Evolutionary conservation across 2,888 invertebrate species (phyloP).

Genomic region (Leptura quadrifasciata): DNA sequence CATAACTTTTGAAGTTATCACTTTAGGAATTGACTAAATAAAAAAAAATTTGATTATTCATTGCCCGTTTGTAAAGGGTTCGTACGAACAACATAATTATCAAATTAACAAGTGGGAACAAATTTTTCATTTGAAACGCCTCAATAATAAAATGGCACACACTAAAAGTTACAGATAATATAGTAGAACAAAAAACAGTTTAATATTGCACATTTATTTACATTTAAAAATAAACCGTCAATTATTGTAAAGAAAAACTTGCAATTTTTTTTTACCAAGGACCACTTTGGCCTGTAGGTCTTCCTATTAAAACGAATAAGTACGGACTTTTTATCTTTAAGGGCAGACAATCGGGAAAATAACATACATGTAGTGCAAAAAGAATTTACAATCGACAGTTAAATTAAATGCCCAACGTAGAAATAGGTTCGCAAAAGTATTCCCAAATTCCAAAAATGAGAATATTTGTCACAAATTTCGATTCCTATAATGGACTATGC

Average conservation of each 20-base stretch:
- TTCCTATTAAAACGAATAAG: too few species aligned
- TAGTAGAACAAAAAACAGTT: background rate
- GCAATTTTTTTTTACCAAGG: too few species aligned
- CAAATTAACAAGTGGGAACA: background rate
- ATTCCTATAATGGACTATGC: too few species aligned
- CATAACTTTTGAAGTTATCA: background rate
- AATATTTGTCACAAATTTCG: background rate
- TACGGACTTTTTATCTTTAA: too few species aligned
- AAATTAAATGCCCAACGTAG: conserved; percentile 8
- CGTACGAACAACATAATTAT: background rate
- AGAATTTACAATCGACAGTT: background rate
- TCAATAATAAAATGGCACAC: background rate
- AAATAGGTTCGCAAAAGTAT: background rate
- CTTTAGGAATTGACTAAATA: background rate
- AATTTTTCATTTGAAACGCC: background rate
- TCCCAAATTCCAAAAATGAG: background rate
- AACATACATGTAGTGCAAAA: conserved; percentile 18
- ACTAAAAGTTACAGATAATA: background rate
- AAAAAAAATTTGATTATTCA: background rate
- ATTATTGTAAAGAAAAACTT: background rate
- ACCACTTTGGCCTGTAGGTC: too few species aligned
- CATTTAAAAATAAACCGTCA: too few species aligned
- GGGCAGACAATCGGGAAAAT: background rate
- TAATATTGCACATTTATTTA: conserved; percentile 10
- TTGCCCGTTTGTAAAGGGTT: background rate